Evolutionary conservation across 2,888 invertebrate species (phyloP).

Genomic region (Drosophila macrospina): DNA sequence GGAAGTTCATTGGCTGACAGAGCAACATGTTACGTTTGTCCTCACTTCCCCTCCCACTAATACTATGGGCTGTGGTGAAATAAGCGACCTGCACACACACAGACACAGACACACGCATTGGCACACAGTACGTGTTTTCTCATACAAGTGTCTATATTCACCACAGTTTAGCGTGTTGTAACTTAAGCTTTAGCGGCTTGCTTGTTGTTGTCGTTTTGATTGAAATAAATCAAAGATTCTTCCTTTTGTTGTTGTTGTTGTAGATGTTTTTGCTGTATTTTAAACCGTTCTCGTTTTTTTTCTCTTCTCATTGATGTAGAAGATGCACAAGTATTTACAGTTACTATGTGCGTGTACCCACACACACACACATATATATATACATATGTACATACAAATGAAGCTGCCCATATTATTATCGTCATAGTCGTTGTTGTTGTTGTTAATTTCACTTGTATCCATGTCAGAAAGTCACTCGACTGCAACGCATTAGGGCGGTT

Average conservation of each 20-base stretch:
- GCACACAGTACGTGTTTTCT: background rate
- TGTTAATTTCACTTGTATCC: conserved; percentile 64
- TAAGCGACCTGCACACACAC: conserved; percentile 10
- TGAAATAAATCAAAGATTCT: conserved; percentile 65
- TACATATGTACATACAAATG: conserved; percentile 14
- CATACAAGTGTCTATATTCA: conserved; percentile 33
- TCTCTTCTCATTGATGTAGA: conserved; percentile 35
- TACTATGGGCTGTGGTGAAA: conserved; percentile 46
- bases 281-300: conserved; percentile 34
- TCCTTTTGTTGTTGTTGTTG: background rate
- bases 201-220: conserved; percentile 49
- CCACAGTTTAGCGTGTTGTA: conserved; percentile 60
- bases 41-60: conserved; percentile 34
- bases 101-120: conserved; percentile 2
- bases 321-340: conserved; percentile 51
- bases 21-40: conserved; percentile 39
- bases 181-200: conserved; percentile 50
- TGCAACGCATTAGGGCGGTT: conserved; percentile 47
- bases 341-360: conserved; percentile 32
- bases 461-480: conserved; percentile 42
- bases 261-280: background rate
- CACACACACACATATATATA: background rate
- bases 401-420: conserved; percentile 30
- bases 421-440: conserved; percentile 15
- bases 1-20: conserved; percentile 36